phyloP scores from a whole-genome alignment of 1,140 invertebrate genomes.

The Aphaenogaster rudis region DNA sequence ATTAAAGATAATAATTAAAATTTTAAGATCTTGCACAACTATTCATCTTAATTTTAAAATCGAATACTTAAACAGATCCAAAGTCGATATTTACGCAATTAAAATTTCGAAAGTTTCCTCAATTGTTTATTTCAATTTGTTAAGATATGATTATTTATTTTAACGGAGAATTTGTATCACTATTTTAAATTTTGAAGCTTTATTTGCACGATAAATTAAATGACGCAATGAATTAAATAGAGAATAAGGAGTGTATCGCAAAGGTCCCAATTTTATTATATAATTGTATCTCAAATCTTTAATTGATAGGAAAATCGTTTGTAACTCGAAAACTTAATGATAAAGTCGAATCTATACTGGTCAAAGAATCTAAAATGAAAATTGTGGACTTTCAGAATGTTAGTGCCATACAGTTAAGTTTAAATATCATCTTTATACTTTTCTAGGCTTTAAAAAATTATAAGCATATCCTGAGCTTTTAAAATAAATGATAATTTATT shows the following conservation, averaged over 20 bases:
- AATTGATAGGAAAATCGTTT: background rate
- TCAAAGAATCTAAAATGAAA: background rate
- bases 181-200: constrained; percentile 12
- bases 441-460: background rate
- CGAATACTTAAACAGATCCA: background rate
- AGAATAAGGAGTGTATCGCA: background rate
- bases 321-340: background rate
- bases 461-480: background rate
- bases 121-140: background rate
- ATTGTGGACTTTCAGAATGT: background rate
- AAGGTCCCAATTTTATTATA: background rate
- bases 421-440: background rate
- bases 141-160: background rate
- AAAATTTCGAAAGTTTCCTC: background rate
- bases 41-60: background rate
- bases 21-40: background rate
- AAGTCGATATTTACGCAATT: background rate
- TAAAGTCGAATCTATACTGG: background rate
- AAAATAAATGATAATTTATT: background rate
- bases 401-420: background rate
- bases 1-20: background rate
- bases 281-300: constrained; percentile 1
- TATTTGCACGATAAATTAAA: background rate
- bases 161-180: background rate
- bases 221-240: background rate